Evolutionary conservation across 2,888 invertebrate species (phyloP), one percentile per base, ranked within the genome.

Genomic region (Eupeodes luniger): DNA sequence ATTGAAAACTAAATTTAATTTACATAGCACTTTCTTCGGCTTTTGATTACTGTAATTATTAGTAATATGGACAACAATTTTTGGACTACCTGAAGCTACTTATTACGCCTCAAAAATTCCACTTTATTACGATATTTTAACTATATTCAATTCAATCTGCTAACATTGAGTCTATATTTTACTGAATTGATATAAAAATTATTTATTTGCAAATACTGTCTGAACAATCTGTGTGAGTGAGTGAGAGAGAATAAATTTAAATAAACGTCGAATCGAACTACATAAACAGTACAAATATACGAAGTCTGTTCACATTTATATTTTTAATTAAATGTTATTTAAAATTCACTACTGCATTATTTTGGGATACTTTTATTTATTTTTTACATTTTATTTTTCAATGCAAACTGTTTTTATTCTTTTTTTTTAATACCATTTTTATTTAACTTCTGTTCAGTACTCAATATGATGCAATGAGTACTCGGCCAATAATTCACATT

Each of bases 401-500:
- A 72, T 72, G n/a, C 7, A 19, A n/a, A 53, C 3, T 19, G 3
- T 44, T 55, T 70, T 16, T 55, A 27, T 27, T 27, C 27, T 70
- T 55, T 70, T 16, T 55, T 5, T 40, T 40, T 9, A 53, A 40
- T 69, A 2, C 16, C 1, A 49, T 67, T 67, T 55, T 55, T 1
- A 55, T 70, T 53, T 16, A 69, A 79, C 55, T 78, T 5, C 62
- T 69, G 69, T 62, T n/a, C 74, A 44, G 19, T 69, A n/a, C 40
- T 79, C 16, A 79, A 44, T 51, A 40, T 70, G 49, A 64, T 47
- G 75, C 70, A 51, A 55, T 83, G 75, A 79, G 72, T 72, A 80
- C 67, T 80, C 77, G 59, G 62, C 74, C 77, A 81, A 88, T 88
- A 88, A 88, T 81, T 84, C 88, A 70, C 81, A 88, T 88, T 85